phyloP scores from a whole-genome alignment of 2,797 vertebrate genomes.

The Echeneis naucrates region DNA sequence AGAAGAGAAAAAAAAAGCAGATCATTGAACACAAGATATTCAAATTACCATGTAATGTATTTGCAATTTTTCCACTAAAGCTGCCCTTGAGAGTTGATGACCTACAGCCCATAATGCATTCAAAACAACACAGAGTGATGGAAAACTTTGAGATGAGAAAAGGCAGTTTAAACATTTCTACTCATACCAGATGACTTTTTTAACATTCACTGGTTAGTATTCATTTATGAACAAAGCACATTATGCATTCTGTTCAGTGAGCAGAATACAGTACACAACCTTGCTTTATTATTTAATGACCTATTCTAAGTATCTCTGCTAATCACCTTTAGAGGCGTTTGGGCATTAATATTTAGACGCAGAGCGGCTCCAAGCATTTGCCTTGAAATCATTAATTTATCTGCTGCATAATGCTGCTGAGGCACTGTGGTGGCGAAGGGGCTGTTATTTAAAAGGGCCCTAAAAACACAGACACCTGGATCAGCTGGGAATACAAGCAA shows the following conservation, averaged over 20 bases:
- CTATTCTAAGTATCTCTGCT: constrained; percentile 58
- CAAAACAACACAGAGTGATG: constrained; percentile 14
- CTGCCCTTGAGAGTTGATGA: constrained; percentile 1
- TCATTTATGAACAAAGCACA: constrained; percentile 64
- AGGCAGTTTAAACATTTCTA: constrained; percentile 36
- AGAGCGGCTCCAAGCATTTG: constrained; percentile 42
- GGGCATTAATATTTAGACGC: constrained; percentile 68
- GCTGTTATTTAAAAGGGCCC: constrained; percentile 46
- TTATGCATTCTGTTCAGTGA: constrained; percentile 57
- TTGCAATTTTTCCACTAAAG: constrained; percentile 1
- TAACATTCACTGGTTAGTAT: constrained; percentile 45
- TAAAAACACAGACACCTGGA: constrained; percentile 51
- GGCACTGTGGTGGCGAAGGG: constrained; percentile 11
- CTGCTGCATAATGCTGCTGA: constrained; percentile 41
- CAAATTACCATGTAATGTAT: constrained; percentile 15
- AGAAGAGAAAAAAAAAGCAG: constrained; percentile 14
- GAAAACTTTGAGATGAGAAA: constrained; percentile 9
- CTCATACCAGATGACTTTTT: constrained; percentile 36
- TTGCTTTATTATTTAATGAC: constrained; percentile 68
- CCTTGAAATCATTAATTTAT: constrained; percentile 59
- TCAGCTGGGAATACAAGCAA: constrained; percentile 40
- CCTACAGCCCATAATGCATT: background rate
- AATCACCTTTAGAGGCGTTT: constrained; percentile 63
- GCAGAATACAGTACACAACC: constrained; percentile 47
- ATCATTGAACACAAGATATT: constrained; percentile 13